Evolutionary conservation across 2,797 vertebrate species (phyloP).

Genomic region (Phoxinus dragarum): DNA sequence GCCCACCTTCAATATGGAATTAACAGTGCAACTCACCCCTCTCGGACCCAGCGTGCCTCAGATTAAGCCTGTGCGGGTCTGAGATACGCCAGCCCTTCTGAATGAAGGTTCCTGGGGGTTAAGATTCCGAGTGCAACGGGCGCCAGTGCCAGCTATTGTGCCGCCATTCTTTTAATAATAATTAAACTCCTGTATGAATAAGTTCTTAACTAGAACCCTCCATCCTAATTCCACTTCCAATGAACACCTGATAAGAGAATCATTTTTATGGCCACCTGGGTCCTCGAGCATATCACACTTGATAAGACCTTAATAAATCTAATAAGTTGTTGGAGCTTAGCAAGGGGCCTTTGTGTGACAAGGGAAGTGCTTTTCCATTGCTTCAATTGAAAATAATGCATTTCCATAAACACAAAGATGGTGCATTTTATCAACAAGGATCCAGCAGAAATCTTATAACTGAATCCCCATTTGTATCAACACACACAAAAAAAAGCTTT

Average conservation of each 20-base stretch:
- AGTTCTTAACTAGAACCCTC: constrained; percentile 88
- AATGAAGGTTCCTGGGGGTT: constrained; percentile 93
- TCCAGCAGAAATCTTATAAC: constrained; percentile 44
- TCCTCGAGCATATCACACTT: constrained; percentile 80
- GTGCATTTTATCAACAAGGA: constrained; percentile 60
- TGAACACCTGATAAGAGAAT: constrained; percentile 93
- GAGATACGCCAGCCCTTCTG: constrained; percentile 95
- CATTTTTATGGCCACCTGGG: constrained; percentile 89
- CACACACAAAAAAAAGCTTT: not conserved
- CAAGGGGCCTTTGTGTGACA: constrained; percentile 68
- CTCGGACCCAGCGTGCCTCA: constrained; percentile 83
- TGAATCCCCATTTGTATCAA: constrained; percentile 46
- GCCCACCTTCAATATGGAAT: constrained; percentile 92
- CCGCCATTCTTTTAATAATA: constrained; percentile 97
- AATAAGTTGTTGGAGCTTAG: constrained; percentile 73
- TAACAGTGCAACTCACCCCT: constrained; percentile 89
- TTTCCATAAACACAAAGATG: constrained; percentile 66
- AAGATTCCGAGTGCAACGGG: constrained; percentile 91
- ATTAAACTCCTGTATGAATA: constrained; percentile 98
- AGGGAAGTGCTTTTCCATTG: constrained; percentile 56
- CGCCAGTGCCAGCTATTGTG: constrained; percentile 79
- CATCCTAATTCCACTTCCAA: constrained; percentile 89
- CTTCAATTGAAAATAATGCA: constrained; percentile 64
- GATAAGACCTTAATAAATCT: constrained; percentile 80
- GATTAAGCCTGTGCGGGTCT: constrained; percentile 92